Conservation (phyloP, 2,888 invertebrate genomes). For the Sinotaia quadrata region DNA sequence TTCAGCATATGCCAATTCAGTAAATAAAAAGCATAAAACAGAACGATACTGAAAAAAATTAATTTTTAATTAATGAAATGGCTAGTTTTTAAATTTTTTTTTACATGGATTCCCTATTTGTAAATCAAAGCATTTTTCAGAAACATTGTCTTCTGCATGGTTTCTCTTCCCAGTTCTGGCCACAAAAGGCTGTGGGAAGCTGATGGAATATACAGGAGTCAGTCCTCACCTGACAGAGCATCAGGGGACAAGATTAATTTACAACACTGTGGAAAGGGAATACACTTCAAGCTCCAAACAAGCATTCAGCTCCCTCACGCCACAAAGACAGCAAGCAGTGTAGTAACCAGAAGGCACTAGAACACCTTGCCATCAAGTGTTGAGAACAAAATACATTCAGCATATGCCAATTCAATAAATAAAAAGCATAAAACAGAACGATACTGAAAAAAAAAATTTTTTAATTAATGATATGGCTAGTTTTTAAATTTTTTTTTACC, state of each 20-base stretch:
- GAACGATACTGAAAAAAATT: background rate
- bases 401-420: too few relatives aligned
- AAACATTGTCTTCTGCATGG: background rate
- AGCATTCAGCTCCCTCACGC: slow-evolving; percentile 2
- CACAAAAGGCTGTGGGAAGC: background rate
- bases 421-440: too few relatives aligned
- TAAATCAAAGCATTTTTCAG: background rate
- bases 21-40: background rate
- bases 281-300: background rate
- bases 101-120: too few relatives aligned
- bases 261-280: slow-evolving; percentile 6
- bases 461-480: too few relatives aligned
- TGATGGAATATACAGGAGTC: slow-evolving; percentile 5
- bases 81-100: too few relatives aligned
- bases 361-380: background rate
- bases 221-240: background rate
- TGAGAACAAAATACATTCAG: too few relatives aligned
- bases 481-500: too few relatives aligned
- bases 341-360: background rate
- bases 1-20: background rate
- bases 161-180: background rate
- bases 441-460: background rate
- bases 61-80: too few relatives aligned
- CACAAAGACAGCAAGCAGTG: background rate
- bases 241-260: background rate